Evolutionary conservation across 2,888 invertebrate genomes (phyloP), one percentile per base, ranked within the genome.

Genomic region (Diaphora mendica): DNA sequence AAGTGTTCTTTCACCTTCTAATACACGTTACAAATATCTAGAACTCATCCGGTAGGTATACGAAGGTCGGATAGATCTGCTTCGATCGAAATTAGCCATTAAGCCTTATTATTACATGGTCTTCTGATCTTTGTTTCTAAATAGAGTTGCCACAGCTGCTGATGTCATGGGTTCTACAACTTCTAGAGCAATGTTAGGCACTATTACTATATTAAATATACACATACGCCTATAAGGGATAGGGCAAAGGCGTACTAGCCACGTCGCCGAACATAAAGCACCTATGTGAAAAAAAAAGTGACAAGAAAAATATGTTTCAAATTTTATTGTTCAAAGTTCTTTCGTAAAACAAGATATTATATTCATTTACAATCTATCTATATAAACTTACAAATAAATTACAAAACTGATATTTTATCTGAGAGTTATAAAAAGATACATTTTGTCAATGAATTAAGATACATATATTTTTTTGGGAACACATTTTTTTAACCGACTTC

Each of bases 301-400:
- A 48, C 33, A 4, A 44, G 44, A 59, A 48, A 77, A 20, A 33
- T 68, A 72, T 64, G 68, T 80, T 77, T 77, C 70, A 67, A 78
- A 77, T 71, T 83, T 84, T 74, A 82, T 84, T 82, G 82, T 76
- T 74, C 73, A 79, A 78, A 85, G 74, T 85, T 73, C 68, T 75
- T 79, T 82, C 74, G 65, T 79, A 80, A 79, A 82, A 84, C 82
- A 77, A 72, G 78, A 82, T 82, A 77, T 68, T 74, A 78, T 76
- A 82, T 82, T 78, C 77, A 80, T 83, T 84, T 84, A 84, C 75
- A 84, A 72, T 77, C 82, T 84, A 72, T 77, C 82, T 84, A 82
- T 76, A 79, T 80, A 78, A 78, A 76, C 82, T 82, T 82, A 84
- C 20, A 75, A 82, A 82, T 84, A 82, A 83, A 76, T 82, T 84